Evolutionary conservation across 2,888 invertebrate species (phyloP).

Genomic region (Geophilus truncorum): DNA sequence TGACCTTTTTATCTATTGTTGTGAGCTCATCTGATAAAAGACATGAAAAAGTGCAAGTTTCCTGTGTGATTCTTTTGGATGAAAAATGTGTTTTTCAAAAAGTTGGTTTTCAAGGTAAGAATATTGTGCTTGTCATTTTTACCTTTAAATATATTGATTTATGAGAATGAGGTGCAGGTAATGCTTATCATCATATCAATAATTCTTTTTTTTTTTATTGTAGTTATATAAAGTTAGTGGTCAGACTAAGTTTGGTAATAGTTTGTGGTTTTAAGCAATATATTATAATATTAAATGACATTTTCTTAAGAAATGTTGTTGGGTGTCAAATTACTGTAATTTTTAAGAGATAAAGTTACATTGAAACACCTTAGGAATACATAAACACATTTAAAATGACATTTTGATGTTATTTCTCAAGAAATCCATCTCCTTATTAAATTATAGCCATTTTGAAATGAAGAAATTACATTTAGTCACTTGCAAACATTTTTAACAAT

Average conservation of each 20-base stretch:
- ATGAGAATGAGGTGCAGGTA: not conserved
- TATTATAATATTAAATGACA: too few relatives aligned
- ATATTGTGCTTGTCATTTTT: not conserved
- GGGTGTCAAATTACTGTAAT: too few relatives aligned
- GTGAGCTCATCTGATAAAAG: conserved; percentile 23
- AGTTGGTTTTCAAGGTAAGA: conserved; percentile 1
- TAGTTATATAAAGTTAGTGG: not conserved
- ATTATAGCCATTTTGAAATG: not conserved
- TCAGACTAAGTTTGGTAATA: too few relatives aligned
- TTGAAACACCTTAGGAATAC: too few relatives aligned
- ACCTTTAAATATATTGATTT: not conserved
- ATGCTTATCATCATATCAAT: not conserved
- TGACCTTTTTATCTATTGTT: not conserved
- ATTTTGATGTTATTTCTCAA: not conserved
- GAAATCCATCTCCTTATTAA: not conserved
- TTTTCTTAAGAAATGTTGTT: too few relatives aligned
- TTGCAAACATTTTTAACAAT: too few relatives aligned
- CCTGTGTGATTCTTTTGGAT: not conserved
- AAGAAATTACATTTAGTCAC: too few relatives aligned
- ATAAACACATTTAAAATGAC: not conserved
- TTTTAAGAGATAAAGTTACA: too few relatives aligned
- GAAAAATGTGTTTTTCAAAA: not conserved
- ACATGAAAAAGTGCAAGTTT: not conserved
- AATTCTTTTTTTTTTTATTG: not conserved
- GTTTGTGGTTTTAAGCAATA: too few relatives aligned